Evolutionary conservation across 2,113 vertebrate genomes (phyloP).

Genomic region (human): GRCh38 chr1:164182001-164182500

Average conservation of each 20-base stretch:
- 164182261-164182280: background rate
- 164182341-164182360: too few species aligned
- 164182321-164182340: background rate
- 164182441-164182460: background rate
- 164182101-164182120: background rate
- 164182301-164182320: background rate
- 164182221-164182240: background rate
- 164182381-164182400: too few species aligned
- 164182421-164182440: fast-evolving
- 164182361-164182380: fast-evolving
- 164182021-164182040: background rate
- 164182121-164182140: background rate
- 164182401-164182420: background rate
- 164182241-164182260: background rate
- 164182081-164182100: background rate
- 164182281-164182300: background rate
- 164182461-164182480: background rate
- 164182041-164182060: background rate
- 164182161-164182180: background rate
- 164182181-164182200: background rate
- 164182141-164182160: background rate
- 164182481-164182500: background rate
- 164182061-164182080: background rate
- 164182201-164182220: background rate
- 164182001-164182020: background rate